Conservation (phyloP, 2,113 vertebrate species). For the Thymallus thymallus region DNA sequence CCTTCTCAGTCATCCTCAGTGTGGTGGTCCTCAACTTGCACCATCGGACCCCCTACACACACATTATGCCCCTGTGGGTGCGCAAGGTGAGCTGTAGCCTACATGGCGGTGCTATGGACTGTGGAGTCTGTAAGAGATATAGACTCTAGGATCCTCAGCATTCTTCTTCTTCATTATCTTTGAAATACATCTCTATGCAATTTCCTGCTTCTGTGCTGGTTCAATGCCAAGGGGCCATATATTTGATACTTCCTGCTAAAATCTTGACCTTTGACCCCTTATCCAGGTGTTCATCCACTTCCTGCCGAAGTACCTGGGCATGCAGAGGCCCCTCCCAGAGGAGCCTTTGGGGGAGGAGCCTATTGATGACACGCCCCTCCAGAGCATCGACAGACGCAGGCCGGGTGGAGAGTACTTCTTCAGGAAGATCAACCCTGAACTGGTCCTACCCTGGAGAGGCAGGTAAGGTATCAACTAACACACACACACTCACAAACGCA, state of each 20-base stretch:
- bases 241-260: too few relatives aligned
- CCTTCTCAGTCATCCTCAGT: constrained; percentile 81
- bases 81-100: constrained; percentile 80
- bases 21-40: constrained; percentile 81
- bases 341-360: constrained; percentile 57
- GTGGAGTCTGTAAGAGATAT: background rate
- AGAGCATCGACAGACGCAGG: constrained; percentile 52
- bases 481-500: too few relatives aligned
- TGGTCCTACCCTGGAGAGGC: constrained; percentile 80
- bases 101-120: constrained; percentile 72
- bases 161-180: constrained; percentile 78
- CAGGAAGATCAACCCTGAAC: constrained; percentile 80
- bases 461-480: constrained; percentile 62
- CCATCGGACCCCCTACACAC: constrained; percentile 77
- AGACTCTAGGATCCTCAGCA: background rate
- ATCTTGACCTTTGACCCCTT: too few relatives aligned
- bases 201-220: too few relatives aligned
- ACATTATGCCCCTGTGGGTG: constrained; percentile 79
- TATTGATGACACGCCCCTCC: constrained; percentile 42
- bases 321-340: constrained; percentile 78
- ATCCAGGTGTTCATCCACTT: constrained; percentile 82
- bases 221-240: too few relatives aligned
- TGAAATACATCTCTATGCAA: constrained; percentile 73
- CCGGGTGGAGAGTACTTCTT: constrained; percentile 85
- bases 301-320: constrained; percentile 81